phyloP scores from a whole-genome alignment of 1,140 invertebrate species.

The Brachystomella parvula region DNA sequence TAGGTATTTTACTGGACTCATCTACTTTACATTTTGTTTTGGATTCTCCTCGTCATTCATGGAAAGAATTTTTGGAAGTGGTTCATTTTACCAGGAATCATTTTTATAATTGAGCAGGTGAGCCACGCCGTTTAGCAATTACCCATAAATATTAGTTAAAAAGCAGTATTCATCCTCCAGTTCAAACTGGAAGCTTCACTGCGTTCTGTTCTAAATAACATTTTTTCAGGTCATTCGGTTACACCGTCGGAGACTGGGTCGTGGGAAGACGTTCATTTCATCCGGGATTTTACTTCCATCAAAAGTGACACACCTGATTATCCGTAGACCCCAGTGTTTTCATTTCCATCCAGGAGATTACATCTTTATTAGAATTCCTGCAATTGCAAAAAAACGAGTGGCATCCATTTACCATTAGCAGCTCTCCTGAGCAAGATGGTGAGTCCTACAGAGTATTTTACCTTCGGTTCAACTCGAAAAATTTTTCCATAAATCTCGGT shows the following conservation, averaged over 20 bases:
- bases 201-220: no score
- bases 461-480: no score
- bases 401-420: constrained; percentile 96
- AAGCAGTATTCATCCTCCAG: constrained; percentile 87
- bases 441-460: no score
- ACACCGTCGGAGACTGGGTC: constrained; percentile 40
- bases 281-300: constrained; percentile 73
- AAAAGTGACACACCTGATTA: constrained; percentile 76
- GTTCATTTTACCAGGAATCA: constrained; percentile 72
- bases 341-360: constrained; percentile 89
- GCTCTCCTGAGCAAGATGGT: constrained; percentile 88
- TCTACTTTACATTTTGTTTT: constrained; percentile 81
- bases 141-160: constrained; percentile 89
- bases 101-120: constrained; percentile 72
- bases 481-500: no score
- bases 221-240: constrained; percentile 21
- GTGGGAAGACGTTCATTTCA: constrained; percentile 74
- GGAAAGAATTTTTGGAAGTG: constrained; percentile 90
- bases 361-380: constrained; percentile 85
- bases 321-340: constrained; percentile 75
- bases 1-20: constrained; percentile 94
- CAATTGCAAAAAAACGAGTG: constrained; percentile 87
- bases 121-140: constrained; percentile 57
- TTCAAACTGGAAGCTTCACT: no score
- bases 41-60: constrained; percentile 75